phyloP scores from a whole-genome alignment of 1,140 invertebrate species.

The Pogonomyrmex californicus region DNA sequence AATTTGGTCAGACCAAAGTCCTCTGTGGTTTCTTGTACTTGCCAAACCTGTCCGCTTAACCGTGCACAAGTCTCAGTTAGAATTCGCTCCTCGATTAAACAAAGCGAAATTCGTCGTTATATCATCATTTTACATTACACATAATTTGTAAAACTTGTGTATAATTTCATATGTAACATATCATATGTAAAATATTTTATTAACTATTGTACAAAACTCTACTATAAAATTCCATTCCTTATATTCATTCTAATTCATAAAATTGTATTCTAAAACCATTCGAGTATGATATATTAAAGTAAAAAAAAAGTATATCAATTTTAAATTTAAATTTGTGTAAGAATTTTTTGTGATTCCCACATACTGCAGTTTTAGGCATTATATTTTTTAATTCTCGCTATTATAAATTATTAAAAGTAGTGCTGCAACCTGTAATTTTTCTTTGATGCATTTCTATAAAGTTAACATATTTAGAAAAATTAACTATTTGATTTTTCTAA shows the following conservation, averaged over 20 bases:
- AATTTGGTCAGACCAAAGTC: not conserved
- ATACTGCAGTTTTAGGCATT: not conserved
- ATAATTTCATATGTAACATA: no score
- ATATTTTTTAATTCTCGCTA: not conserved
- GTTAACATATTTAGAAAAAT: not conserved
- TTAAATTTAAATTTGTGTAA: not conserved
- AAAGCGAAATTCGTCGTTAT: not conserved
- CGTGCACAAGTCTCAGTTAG: not conserved
- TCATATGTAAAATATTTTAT: not conserved
- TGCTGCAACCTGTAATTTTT: not conserved
- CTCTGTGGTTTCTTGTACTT: conserved; percentile 26
- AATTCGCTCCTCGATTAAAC: not conserved
- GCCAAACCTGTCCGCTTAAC: not conserved
- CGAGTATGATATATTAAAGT: not conserved
- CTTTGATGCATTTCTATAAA: not conserved
- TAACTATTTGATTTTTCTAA: no score
- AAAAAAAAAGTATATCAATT: not conserved
- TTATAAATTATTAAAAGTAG: not conserved
- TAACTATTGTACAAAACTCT: not conserved
- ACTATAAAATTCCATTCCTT: no score
- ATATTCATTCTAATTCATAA: no score
- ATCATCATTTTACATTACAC: no score
- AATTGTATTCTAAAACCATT: not conserved
- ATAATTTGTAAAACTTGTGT: no score
- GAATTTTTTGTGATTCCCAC: not conserved